Percentiles rank a stretch among this genome's conserved stretches.
phyloP scores from a whole-genome alignment of 2,797 vertebrate genomes.

The Mareca strepera region DNA sequence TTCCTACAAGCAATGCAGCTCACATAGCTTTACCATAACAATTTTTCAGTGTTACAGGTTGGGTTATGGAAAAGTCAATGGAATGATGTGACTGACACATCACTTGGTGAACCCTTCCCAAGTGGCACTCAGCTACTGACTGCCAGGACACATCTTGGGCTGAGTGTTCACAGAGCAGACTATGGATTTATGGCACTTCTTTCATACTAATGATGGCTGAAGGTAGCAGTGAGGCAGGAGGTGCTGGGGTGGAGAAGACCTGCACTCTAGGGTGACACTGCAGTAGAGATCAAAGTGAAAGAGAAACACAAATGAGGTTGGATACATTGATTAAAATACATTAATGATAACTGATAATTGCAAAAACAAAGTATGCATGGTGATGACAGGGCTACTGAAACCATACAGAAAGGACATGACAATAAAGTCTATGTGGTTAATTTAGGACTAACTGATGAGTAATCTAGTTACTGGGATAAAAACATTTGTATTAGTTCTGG shows the following conservation, averaged over 20 bases:
- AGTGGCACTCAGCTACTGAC: not conserved
- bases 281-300: not conserved
- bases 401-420: not conserved
- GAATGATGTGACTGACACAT: not conserved
- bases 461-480: not conserved
- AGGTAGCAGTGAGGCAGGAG: not conserved
- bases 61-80: not conserved
- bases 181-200: not conserved
- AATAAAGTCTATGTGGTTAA: not conserved
- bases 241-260: not conserved
- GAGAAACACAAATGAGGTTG: not conserved
- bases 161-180: not conserved
- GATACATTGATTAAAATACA: not conserved
- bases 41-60: not conserved
- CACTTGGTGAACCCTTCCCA: rapidly evolving
- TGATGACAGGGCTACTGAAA: not conserved
- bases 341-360: not conserved
- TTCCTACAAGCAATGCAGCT: not conserved
- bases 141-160: not conserved
- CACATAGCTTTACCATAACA: not conserved
- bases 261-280: not conserved
- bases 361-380: not conserved
- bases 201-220: not conserved
- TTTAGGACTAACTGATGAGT: not conserved
- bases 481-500: not conserved